Evolutionary conservation across 2,888 invertebrate genomes (phyloP).

Genomic region (Odontothrips loti): DNA sequence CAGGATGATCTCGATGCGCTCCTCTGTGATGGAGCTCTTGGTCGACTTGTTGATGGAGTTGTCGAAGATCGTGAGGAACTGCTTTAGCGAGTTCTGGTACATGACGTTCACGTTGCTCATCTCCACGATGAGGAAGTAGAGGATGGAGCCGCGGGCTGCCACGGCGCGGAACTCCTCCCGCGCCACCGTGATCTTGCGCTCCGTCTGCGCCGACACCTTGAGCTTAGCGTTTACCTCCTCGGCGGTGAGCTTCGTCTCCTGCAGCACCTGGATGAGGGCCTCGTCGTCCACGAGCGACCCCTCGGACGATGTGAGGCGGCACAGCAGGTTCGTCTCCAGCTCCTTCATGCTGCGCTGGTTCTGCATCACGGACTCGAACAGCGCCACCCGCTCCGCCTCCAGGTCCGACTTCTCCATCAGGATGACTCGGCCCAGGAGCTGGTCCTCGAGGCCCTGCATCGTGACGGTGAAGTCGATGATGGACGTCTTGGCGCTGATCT

Average conservation of each 20-base stretch:
- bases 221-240: constrained; percentile 94
- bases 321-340: constrained; percentile 84
- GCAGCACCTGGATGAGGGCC: constrained; percentile 82
- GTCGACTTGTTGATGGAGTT: constrained; percentile 86
- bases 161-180: constrained; percentile 94
- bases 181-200: constrained; percentile 88
- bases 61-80: constrained; percentile 90
- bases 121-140: constrained; percentile 94
- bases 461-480: constrained; percentile 98
- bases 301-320: constrained; percentile 83
- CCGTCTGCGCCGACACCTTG: constrained; percentile 86
- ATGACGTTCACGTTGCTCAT: constrained; percentile 95
- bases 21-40: constrained; percentile 77
- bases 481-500: constrained; percentile 92
- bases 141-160: constrained; percentile 86
- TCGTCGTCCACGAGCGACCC: constrained; percentile 95
- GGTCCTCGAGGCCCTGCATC: constrained; percentile 93
- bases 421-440: constrained; percentile 87
- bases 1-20: constrained; percentile 83
- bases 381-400: constrained; percentile 86
- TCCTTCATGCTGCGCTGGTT: constrained; percentile 96
- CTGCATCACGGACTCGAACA: constrained; percentile 93
- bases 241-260: constrained; percentile 81
- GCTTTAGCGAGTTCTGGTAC: constrained; percentile 95
- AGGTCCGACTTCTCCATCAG: constrained; percentile 94